phyloP scores from a whole-genome alignment of 2,113 vertebrate species.

The Propithecus coquereli region DNA sequence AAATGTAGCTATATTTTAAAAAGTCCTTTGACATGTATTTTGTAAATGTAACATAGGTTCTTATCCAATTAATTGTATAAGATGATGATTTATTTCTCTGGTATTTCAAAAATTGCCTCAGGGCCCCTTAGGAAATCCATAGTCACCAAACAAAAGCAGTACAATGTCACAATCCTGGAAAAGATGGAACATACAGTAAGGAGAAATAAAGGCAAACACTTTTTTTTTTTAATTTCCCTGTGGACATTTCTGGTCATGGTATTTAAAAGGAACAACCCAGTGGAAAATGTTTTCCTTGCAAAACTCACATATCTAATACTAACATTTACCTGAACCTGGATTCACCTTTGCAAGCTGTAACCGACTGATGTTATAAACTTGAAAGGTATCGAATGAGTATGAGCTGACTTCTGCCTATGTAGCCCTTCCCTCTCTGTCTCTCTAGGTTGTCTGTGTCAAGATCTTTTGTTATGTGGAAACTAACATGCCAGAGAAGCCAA shows the following conservation, averaged over 20 bases:
- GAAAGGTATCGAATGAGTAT: conserved; percentile 8
- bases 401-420: not conserved
- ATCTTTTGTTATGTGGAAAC: not conserved
- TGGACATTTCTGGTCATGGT: conserved; percentile 48
- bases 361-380: conserved; percentile 50
- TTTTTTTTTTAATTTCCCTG: conserved; percentile 60
- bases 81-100: conserved; percentile 2
- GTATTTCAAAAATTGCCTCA: conserved; percentile 42
- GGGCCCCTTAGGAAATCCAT: conserved; percentile 45
- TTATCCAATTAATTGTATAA: not conserved
- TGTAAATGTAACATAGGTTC: not conserved
- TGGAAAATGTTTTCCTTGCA: conserved; percentile 64
- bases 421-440: not conserved
- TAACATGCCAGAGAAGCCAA: not conserved
- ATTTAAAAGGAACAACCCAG: conserved; percentile 66
- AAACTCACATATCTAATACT: conserved; percentile 70
- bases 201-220: conserved; percentile 53
- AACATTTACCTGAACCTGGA: conserved; percentile 55
- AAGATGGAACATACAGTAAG: not conserved
- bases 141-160: conserved; percentile 35
- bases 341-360: conserved; percentile 44
- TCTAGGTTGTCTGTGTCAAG: not conserved
- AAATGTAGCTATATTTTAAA: not conserved
- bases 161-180: not conserved
- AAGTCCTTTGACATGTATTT: not conserved